A percentile compares a stretch with the other conserved stretches of the same genome.
Evolutionary conservation across 2,888 invertebrate genomes (phyloP).

Genomic region (Drosophila rubida): DNA sequence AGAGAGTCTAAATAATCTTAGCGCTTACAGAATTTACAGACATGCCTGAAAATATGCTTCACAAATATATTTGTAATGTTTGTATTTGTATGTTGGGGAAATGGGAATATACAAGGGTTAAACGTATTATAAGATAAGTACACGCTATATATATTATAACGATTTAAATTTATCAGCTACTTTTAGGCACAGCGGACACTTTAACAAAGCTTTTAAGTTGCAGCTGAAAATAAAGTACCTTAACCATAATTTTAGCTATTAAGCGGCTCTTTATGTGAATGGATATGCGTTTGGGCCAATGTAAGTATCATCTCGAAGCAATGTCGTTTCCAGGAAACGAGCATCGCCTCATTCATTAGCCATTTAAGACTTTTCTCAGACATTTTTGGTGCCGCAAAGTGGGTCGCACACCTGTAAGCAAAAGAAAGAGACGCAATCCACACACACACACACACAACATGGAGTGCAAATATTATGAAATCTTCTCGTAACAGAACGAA

Average conservation of each 20-base stretch:
- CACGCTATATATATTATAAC: not conserved
- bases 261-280: conserved; percentile 27
- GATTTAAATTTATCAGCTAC: conserved; percentile 22
- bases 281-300: conserved; percentile 23
- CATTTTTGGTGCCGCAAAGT: conserved; percentile 45
- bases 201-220: conserved; percentile 17
- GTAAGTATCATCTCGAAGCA: conserved; percentile 38
- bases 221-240: not conserved
- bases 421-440: conserved; percentile 41
- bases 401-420: conserved; percentile 73
- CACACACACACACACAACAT: conserved; percentile 4
- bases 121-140: not conserved
- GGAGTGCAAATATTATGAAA: conserved; percentile 76
- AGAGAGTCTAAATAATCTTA: not conserved
- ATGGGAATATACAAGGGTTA: too few species aligned
- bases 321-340: conserved; percentile 62
- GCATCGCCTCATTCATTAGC: conserved; percentile 64
- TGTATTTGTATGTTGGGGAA: not conserved
- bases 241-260: conserved; percentile 13
- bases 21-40: not conserved
- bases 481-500: conserved; percentile 56
- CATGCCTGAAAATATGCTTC: conserved; percentile 5
- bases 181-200: conserved; percentile 32
- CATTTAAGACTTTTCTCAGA: conserved; percentile 69
- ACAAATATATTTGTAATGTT: not conserved